Conservation (phyloP, 2,797 vertebrate species). For the Gobio occitaniae region DNA sequence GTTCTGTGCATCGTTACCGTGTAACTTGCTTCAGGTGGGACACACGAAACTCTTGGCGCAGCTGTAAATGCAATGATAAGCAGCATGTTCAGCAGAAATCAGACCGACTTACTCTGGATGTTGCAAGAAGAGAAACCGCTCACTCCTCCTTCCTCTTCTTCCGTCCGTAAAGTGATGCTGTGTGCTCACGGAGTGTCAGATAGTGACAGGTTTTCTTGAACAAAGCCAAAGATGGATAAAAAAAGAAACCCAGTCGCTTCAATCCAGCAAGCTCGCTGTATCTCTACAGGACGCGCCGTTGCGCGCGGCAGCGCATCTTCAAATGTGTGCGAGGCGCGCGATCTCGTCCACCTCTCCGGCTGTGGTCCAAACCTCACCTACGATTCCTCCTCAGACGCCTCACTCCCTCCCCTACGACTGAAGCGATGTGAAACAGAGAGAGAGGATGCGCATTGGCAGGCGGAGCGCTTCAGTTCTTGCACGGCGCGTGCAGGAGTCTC, state of each 20-base stretch:
- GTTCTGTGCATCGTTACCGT: background rate
- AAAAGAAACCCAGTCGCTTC: conserved; percentile 28
- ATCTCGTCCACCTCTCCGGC: conserved; percentile 22
- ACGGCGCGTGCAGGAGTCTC: conserved; percentile 20
- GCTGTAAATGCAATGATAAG: conserved; percentile 25
- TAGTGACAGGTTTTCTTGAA: conserved; percentile 35
- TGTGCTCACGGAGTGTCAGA: conserved; percentile 32
- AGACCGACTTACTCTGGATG: conserved; percentile 54
- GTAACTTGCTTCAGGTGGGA: conserved; percentile 29
- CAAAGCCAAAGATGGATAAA: conserved; percentile 47
- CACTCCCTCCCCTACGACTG: conserved; percentile 21
- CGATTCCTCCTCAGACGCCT: conserved; percentile 30
- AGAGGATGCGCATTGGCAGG: conserved; percentile 18
- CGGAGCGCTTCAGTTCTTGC: background rate
- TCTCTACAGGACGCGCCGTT: conserved; percentile 51
- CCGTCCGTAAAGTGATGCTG: conserved; percentile 35
- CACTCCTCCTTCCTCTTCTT: conserved; percentile 27
- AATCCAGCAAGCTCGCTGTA: conserved; percentile 45
- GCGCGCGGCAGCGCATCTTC: conserved; percentile 52
- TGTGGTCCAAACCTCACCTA: conserved; percentile 47
- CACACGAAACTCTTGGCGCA: conserved; percentile 21
- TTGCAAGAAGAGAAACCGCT: conserved; percentile 36
- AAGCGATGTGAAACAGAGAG: conserved; percentile 15
- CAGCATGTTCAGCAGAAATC: conserved; percentile 27
- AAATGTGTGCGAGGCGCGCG: conserved; percentile 13